These are phyloP conservation scores for Todus mexicanus DNA, from an alignment of 2,797 vertebrate genomes.

Conservation along the genomic window DNA sequence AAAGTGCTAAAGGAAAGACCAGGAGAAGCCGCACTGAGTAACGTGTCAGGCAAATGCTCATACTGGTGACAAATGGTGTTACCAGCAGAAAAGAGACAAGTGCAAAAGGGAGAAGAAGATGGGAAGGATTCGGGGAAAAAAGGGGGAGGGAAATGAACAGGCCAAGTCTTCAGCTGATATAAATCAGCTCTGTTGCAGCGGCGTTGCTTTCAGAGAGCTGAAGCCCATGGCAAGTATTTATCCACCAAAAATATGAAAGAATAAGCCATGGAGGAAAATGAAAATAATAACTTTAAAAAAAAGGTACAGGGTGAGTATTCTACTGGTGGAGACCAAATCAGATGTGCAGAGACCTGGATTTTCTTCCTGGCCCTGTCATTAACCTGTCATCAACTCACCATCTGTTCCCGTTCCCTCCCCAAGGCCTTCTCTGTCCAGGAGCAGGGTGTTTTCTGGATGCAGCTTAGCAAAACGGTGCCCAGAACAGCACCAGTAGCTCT, in stretches of 20 bases:
- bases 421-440: not conserved
- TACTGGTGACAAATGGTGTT: slow-evolving; percentile 41
- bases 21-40: not conserved
- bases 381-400: not conserved
- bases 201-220: not conserved
- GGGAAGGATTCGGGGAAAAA: not conserved
- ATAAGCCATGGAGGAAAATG: not conserved
- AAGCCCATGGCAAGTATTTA: not conserved
- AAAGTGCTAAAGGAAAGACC: not conserved
- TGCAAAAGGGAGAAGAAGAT: not conserved
- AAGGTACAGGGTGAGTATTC: not conserved
- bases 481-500: not conserved
- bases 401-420: not conserved
- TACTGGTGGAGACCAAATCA: not conserved
- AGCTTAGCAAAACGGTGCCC: not conserved
- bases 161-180: not conserved
- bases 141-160: not conserved
- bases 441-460: not conserved
- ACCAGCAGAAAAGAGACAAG: slow-evolving; percentile 15
- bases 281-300: too few relatives aligned
- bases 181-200: not conserved
- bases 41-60: slow-evolving; percentile 20
- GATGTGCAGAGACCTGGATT: not conserved
- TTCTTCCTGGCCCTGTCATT: not conserved
- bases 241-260: not conserved